Percentiles rank a stretch among this genome's conserved stretches.
These are phyloP conservation scores for Drymodes brunneopygia DNA, from an alignment of 2,113 vertebrate species.

Conservation along the genomic window DNA sequence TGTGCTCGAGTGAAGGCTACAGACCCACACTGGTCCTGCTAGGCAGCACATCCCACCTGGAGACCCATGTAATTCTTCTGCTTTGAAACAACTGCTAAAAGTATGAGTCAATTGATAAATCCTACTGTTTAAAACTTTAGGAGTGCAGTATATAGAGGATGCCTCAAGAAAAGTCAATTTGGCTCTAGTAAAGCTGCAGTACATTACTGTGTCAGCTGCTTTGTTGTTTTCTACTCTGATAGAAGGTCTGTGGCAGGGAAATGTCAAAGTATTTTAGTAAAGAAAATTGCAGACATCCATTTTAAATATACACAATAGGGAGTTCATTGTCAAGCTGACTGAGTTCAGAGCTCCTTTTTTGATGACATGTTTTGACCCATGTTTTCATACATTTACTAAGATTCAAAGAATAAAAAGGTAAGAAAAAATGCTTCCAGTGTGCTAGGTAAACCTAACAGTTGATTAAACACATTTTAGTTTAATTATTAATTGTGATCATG, in stretches of 20 bases:
- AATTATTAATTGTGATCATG: neutral
- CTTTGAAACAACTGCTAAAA: neutral
- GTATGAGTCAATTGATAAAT: neutral
- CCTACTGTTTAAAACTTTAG: neutral
- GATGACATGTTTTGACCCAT: neutral
- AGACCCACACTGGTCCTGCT: neutral
- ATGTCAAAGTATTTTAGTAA: neutral
- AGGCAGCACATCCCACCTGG: neutral
- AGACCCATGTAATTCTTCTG: neutral
- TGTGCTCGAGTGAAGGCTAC: neutral
- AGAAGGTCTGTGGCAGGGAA: neutral
- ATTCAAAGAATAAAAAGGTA: neutral
- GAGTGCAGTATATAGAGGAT: neutral
- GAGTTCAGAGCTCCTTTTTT: neutral
- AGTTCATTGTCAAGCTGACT: neutral
- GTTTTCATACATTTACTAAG: neutral
- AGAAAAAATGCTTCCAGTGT: neutral
- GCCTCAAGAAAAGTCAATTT: neutral
- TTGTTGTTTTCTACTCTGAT: neutral
- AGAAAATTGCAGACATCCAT: neutral
- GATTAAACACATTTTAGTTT: neutral
- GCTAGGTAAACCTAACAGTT: neutral
- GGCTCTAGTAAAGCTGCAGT: neutral
- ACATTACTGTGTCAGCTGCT: neutral
- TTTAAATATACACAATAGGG: neutral